Conservation (phyloP, 2,113 vertebrate genomes). For the Oreochromis spilurus region DNA sequence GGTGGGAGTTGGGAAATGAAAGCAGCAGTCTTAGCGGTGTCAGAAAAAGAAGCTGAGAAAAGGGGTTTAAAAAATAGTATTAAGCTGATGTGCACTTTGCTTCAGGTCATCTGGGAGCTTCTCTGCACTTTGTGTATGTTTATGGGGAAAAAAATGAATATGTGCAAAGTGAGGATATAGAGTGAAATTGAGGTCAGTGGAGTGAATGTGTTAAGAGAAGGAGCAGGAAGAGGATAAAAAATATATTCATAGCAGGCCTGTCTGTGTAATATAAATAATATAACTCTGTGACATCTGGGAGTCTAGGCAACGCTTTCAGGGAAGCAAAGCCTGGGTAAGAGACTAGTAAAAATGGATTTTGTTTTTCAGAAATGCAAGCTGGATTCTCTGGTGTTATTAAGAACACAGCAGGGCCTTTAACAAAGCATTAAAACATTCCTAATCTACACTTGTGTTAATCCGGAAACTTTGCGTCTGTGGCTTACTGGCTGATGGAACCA, state of each 20-base stretch:
- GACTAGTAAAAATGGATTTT: slow-evolving; percentile 17
- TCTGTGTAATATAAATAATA: slow-evolving; percentile 30
- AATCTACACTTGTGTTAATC: slow-evolving; percentile 43
- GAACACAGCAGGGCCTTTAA: neutral
- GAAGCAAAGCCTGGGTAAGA: neutral
- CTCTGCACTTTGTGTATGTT: neutral
- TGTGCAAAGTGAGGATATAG: slow-evolving; percentile 2
- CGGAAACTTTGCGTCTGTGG: neutral
- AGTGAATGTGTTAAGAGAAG: neutral
- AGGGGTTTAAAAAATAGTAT: neutral
- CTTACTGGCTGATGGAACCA: neutral
- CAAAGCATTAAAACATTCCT: slow-evolving; percentile 22
- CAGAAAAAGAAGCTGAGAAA: neutral
- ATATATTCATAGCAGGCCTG: neutral
- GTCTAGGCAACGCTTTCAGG: slow-evolving; percentile 2
- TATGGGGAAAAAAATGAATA: neutral
- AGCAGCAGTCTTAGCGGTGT: neutral
- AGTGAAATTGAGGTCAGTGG: slow-evolving; percentile 23
- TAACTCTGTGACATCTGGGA: slow-evolving; percentile 19
- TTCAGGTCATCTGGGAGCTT: neutral
- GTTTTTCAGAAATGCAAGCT: slow-evolving; percentile 26
- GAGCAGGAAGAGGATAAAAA: neutral
- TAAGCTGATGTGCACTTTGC: neutral
- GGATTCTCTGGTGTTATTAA: slow-evolving; percentile 16
- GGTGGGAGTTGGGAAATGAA: neutral